Base-by-base conservation (phyloP, 2,888 invertebrate genomes). In the Nemurella pictetii region DNA sequence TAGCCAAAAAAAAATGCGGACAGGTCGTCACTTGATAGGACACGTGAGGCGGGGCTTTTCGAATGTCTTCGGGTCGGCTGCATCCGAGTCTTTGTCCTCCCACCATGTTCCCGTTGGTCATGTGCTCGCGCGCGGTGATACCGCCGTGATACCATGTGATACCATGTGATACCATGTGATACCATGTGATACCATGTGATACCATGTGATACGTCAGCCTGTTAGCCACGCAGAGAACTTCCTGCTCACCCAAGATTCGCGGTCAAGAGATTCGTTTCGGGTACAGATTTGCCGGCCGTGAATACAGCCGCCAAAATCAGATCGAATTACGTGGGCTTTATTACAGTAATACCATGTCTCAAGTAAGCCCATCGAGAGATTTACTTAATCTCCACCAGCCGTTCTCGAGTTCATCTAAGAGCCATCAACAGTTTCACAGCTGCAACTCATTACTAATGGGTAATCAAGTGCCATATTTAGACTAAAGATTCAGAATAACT, bases 21-120 rank as follows among this genome's bases (percentile, higher is more conserved):
- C 82, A 82, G 55, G 55, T 55, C 55, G 82, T 55, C 82, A 82
- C 72, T 82, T 26, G 82, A 82, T 82, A 28, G 78, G 78, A 78
- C 78, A 72, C 55, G 27, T 26, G 72, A 78, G 82, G 82, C 82
- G 82, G 55, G 55, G 82, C 27, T 28, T 32, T n/a, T 55, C 55
- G n/a, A 36, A 36, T 9, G 15, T 15, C 25, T 74, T 12, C 25
- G 5, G 25, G 78, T 28, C 28, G 28, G 7, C 26, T 78, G n/a
- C n/a, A 28, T n/a, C n/a, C 4, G 30, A 77, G 78, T 9, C 30
- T 28, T 20, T 25, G 80, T 81, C 55, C 82, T 82, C 82, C 82
- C 82, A 82, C 82, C n/a, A n/a, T n/a, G n/a, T n/a, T n/a, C n/a
- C 55, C 55, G 55, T 78, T 78, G 25, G 73, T 75, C 26, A 20